Base-by-base conservation (phyloP, 2,113 vertebrate species). In the Cynopterus brachyotis region DNA sequence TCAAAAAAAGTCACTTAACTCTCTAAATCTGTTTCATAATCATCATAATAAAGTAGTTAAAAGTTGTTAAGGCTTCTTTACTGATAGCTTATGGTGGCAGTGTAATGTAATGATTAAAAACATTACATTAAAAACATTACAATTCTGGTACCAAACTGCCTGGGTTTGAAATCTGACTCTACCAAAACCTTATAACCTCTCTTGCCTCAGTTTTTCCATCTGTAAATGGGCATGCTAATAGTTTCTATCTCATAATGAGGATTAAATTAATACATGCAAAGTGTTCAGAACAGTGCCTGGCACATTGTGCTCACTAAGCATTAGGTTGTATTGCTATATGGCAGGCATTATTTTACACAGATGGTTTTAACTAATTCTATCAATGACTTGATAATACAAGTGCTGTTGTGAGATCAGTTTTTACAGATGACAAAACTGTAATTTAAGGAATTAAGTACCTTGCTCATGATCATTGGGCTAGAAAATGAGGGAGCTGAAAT, bases 361-460 rank as follows among this genome's bases (percentile, higher is more conserved):
- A 78, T 45, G 15, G 60, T 32, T 87, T 82, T 69, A 82, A n/a
- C 90, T 86, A 83, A 88, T 47, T 64, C 10, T 57, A 57, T 40
- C 40, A 59, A 32, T 57, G 57, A 69, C 50, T 91, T 76, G 40
- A 11, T 78, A 47, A 55, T 19, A 30, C 37, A 70, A 82, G 47
- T 26, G n/a, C 30, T 69, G 2, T 45, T n/a, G 50, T 16, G 11
- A 83, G 32, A 64, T 17, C 5, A 3, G 45, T 53, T 95, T 95
- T 92, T 57, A 94, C 3, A 94, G 69, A 94, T 20, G 72, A 79
- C 62, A 37, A 78, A 95, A 91, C 22, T 88, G 26, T 32, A 79
- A 20, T 75, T 66, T 85, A 94, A 47, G 64, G 7, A 11, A 37
- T 28, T 35, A 59, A 66, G 28, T 40, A 80, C 82, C 26, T 89